Percentiles rank a stretch among this genome's conserved stretches.
These are phyloP conservation scores for Resseliella maxima DNA, from an alignment of 2,888 invertebrate genomes.

Conservation along the genomic window DNA sequence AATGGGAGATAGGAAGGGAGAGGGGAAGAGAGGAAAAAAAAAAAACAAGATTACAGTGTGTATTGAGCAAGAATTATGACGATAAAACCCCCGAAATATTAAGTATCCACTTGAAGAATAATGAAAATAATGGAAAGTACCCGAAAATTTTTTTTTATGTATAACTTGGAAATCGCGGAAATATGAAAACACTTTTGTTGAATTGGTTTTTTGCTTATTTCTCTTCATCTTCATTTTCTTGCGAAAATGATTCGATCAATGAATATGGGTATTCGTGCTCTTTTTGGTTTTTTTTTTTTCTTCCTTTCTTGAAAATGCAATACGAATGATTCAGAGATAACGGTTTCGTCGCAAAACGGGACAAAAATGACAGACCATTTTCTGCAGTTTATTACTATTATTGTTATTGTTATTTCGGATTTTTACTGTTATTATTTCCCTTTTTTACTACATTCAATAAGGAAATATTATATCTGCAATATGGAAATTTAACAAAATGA, in stretches of 20 bases:
- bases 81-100: constrained; percentile 26
- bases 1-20: too few species aligned
- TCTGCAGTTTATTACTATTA: constrained; percentile 46
- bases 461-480: constrained; percentile 55
- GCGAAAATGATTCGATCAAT: background rate
- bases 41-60: constrained; percentile 3
- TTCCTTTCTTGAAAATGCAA: background rate
- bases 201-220: constrained; percentile 15
- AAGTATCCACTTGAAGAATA: constrained; percentile 54
- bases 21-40: background rate
- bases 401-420: constrained; percentile 24
- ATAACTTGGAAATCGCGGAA: constrained; percentile 27
- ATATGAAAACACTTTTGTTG: constrained; percentile 3
- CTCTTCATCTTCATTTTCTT: background rate
- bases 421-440: constrained; percentile 41
- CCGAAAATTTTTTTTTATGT: background rate
- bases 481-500: constrained; percentile 47
- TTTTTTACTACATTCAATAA: constrained; percentile 49
- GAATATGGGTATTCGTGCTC: background rate
- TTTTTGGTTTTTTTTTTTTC: too few species aligned
- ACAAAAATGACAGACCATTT: background rate
- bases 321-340: constrained; percentile 22
- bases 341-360: background rate
- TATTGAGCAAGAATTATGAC: constrained; percentile 20
- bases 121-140: constrained; percentile 47